Percentiles rank a stretch among this genome's conserved stretches.
phyloP scores from a whole-genome alignment of 2,797 vertebrate species.

The Rousettus madagascariensis region DNA sequence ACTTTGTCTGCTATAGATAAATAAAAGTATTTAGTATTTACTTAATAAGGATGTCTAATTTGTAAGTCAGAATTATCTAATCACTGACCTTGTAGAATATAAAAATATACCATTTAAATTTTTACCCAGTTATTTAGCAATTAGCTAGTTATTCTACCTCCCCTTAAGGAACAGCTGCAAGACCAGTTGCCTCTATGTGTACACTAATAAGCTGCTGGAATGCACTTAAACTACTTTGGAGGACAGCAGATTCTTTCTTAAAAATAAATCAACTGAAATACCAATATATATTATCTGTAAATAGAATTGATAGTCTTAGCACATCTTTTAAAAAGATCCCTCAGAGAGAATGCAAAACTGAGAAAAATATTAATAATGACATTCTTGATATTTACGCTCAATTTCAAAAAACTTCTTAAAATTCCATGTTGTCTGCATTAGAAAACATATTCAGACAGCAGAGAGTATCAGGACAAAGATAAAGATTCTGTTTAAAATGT shows the following conservation, averaged over 20 bases:
- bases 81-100: neutral
- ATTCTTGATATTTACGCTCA: neutral
- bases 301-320: conserved; percentile 28
- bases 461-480: neutral
- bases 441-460: conserved; percentile 30
- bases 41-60: conserved; percentile 23
- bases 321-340: conserved; percentile 37
- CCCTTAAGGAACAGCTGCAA: conserved; percentile 75
- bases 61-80: conserved; percentile 22
- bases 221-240: conserved; percentile 70
- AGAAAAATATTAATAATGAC: conserved; percentile 28
- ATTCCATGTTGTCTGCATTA: neutral
- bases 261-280: conserved; percentile 74
- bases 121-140: conserved; percentile 35
- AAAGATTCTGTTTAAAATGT: conserved; percentile 6
- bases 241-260: conserved; percentile 72
- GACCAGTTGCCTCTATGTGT: conserved; percentile 73
- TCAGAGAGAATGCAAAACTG: neutral
- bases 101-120: conserved; percentile 34
- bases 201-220: conserved; percentile 74
- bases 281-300: conserved; percentile 52
- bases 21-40: neutral
- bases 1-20: neutral
- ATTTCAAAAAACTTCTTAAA: conserved; percentile 38
- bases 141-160: conserved; percentile 47